Conservation (phyloP, 2,888 invertebrate genomes). For the Cephus nigrinus region DNA sequence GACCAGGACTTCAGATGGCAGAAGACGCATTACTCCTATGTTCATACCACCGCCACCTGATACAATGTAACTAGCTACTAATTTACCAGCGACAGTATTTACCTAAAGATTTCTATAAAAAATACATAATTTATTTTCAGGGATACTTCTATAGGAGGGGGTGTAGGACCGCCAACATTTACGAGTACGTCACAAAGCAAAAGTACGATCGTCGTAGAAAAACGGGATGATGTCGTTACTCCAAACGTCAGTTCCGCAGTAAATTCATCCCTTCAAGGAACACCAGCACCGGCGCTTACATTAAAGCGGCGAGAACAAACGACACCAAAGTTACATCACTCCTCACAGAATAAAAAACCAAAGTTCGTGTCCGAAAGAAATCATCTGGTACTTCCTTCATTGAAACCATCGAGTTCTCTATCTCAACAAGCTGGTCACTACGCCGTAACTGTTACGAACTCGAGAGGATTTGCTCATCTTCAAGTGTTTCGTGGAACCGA, state of each 20-base stretch:
- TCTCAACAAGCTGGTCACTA: constrained; percentile 62
- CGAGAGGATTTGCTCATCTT: constrained; percentile 56
- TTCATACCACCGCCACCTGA: constrained; percentile 83
- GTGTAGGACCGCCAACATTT: constrained; percentile 73
- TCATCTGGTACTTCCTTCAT: constrained; percentile 52
- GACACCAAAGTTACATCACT: constrained; percentile 36
- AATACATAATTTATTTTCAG: constrained; percentile 35
- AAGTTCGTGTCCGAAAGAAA: constrained; percentile 51
- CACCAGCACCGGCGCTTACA: constrained; percentile 43
- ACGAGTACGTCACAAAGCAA: constrained; percentile 82
- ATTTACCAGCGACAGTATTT: constrained; percentile 28
- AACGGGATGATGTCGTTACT: constrained; percentile 74
- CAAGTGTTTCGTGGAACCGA: constrained; percentile 61
- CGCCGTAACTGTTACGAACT: constrained; percentile 59
- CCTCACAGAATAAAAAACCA: constrained; percentile 48
- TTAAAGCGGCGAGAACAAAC: constrained; percentile 56
- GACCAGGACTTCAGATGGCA: constrained; percentile 93
- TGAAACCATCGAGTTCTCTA: constrained; percentile 55
- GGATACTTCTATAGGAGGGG: constrained; percentile 67
- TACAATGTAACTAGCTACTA: constrained; percentile 67
- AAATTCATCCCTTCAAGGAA: constrained; percentile 39
- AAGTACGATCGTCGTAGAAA: constrained; percentile 85
- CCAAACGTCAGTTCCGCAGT: constrained; percentile 66
- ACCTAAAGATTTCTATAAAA: constrained; percentile 54
- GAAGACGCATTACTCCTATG: constrained; percentile 95